These are phyloP conservation scores for Drosophila hamatofila DNA, from an alignment of 2,888 invertebrate species.

Conservation along the genomic window DNA sequence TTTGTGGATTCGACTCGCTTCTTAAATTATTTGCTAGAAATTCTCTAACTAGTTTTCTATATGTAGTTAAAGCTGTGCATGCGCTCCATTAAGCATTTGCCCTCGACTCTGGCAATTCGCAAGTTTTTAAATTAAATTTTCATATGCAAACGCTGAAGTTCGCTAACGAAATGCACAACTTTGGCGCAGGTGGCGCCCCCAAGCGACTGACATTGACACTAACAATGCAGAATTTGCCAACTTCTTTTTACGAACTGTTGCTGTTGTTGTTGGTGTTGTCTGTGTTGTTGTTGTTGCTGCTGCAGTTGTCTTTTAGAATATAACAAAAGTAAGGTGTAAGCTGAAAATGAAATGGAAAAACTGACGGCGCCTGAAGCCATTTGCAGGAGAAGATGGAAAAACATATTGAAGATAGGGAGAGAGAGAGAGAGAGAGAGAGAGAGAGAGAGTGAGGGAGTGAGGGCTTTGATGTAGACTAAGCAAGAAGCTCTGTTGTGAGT, in stretches of 20 bases:
- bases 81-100: slow-evolving; percentile 61
- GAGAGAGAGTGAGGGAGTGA: not conserved
- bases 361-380: not conserved
- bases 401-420: not conserved
- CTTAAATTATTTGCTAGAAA: slow-evolving; percentile 19
- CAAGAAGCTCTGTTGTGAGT: not conserved
- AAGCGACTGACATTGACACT: slow-evolving; percentile 66
- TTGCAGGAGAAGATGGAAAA: not conserved
- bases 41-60: slow-evolving; percentile 23
- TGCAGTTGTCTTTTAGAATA: slow-evolving; percentile 51
- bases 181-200: slow-evolving; percentile 57
- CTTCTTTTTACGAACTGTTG: slow-evolving; percentile 43
- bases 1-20: slow-evolving; percentile 39
- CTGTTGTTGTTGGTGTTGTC: not conserved
- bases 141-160: slow-evolving; percentile 49
- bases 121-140: slow-evolving; percentile 74
- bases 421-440: not conserved
- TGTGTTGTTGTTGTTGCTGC: slow-evolving; percentile 25
- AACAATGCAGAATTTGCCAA: slow-evolving; percentile 60
- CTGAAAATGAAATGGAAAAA: slow-evolving; percentile 17
- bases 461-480: not conserved
- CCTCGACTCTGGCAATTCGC: not conserved
- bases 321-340: slow-evolving; percentile 15
- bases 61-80: slow-evolving; percentile 59
- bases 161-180: slow-evolving; percentile 30